Percentiles rank a stretch among this genome's conserved stretches.
phyloP scores from a whole-genome alignment of 2,113 vertebrate genomes.

The Hippocampus zosterae region DNA sequence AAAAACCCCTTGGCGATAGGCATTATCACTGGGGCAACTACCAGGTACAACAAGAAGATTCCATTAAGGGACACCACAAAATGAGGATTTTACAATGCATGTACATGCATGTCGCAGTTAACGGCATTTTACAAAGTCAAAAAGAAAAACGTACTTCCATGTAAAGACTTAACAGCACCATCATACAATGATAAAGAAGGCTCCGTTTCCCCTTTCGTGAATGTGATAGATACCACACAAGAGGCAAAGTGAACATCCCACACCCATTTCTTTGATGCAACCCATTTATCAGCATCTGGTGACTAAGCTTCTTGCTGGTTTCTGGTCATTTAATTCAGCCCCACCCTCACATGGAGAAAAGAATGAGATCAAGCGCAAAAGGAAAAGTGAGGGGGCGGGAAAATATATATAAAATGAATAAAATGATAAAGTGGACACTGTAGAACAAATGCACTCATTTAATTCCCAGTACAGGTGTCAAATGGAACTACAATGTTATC shows the following conservation, averaged over 20 bases:
- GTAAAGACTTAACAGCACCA: too few relatives aligned
- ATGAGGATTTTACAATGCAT: background rate
- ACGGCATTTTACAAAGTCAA: background rate
- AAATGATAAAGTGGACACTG: background rate
- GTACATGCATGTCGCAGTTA: background rate
- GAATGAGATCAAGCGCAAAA: constrained; percentile 10
- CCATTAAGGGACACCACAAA: too few relatives aligned
- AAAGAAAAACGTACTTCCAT: background rate
- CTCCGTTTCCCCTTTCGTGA: background rate
- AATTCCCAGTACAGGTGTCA: constrained; percentile 9
- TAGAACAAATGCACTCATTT: constrained; percentile 19
- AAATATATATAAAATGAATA: background rate
- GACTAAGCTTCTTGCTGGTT: constrained; percentile 29
- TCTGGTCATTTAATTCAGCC: constrained; percentile 40
- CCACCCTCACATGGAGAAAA: constrained; percentile 25
- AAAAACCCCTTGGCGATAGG: too few relatives aligned
- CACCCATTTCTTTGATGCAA: constrained; percentile 24
- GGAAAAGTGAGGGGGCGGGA: background rate
- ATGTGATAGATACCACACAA: background rate
- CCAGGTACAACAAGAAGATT: too few relatives aligned
- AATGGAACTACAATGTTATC: constrained; percentile 14
- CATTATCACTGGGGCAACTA: too few relatives aligned
- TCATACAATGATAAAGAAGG: background rate
- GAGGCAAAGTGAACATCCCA: constrained; percentile 13
- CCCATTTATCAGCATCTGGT: constrained; percentile 20